Percentiles rank a stretch among this genome's conserved stretches.
These are phyloP conservation scores for Baccha elongata DNA, from an alignment of 2,888 invertebrate genomes.

Conservation along the genomic window DNA sequence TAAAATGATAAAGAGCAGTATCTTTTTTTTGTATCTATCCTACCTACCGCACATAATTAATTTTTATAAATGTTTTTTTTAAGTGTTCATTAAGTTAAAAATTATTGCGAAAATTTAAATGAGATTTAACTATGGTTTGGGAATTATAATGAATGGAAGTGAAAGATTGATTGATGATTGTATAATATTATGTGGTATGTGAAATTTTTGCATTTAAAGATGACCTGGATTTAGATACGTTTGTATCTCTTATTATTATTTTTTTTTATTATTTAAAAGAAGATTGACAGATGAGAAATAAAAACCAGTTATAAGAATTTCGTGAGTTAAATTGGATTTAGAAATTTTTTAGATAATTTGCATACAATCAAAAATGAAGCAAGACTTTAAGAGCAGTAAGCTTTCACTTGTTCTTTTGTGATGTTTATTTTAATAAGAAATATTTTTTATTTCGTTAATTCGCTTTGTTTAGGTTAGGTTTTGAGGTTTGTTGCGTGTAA, in stretches of 20 bases:
- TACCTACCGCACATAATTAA: constrained; percentile 30
- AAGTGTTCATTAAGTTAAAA: constrained; percentile 23
- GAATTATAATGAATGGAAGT: constrained; percentile 12
- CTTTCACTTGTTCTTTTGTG: not conserved
- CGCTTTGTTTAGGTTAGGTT: too few relatives aligned
- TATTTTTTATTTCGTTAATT: too few relatives aligned
- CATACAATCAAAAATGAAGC: not conserved
- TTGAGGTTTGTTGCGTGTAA: too few relatives aligned
- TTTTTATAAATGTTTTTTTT: constrained; percentile 46
- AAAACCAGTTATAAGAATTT: constrained; percentile 10
- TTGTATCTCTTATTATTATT: too few relatives aligned
- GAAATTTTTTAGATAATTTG: not conserved
- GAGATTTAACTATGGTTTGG: constrained; percentile 3
- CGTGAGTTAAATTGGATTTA: not conserved
- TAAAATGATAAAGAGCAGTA: not conserved
- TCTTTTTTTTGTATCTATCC: not conserved
- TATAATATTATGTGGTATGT: constrained; percentile 45
- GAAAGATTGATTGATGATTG: constrained; percentile 54
- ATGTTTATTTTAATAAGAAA: too few relatives aligned
- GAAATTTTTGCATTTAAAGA: constrained; percentile 50
- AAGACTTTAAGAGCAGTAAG: not conserved
- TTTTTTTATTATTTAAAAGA: not conserved
- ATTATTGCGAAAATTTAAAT: constrained; percentile 47
- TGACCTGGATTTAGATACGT: constrained; percentile 59
- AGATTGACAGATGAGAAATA: not conserved